These are phyloP conservation scores for Tenthredo amoena DNA, from an alignment of 2,888 invertebrate species.

Conservation along the genomic window DNA sequence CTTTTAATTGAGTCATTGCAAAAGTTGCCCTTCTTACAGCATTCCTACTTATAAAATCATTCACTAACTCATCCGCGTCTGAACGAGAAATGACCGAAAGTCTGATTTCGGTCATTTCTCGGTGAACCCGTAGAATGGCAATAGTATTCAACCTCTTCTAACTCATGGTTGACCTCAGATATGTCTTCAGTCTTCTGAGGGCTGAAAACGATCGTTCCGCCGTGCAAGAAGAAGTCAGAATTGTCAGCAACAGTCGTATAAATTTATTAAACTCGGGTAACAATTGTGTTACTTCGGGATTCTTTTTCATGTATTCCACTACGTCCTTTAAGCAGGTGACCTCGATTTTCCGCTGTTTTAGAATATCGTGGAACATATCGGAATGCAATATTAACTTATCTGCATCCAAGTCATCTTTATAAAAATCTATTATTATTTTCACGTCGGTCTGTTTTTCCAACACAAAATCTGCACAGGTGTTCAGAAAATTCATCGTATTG, in stretches of 20 bases:
- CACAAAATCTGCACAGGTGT: background rate
- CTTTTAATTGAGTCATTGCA: background rate
- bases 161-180: constrained; percentile 53
- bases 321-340: background rate
- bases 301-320: background rate
- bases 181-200: constrained; percentile 55
- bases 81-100: too few relatives aligned
- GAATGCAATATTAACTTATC: background rate
- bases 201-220: constrained; percentile 55
- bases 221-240: constrained; percentile 38
- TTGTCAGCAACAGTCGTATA: background rate
- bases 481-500: background rate
- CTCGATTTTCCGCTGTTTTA: background rate
- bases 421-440: background rate
- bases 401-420: background rate
- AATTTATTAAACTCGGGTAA: background rate
- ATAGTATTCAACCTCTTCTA: constrained; percentile 54
- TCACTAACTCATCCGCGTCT: background rate
- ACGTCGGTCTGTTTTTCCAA: background rate
- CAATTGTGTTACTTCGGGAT: background rate
- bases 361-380: background rate
- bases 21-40: background rate
- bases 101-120: background rate
- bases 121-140: constrained; percentile 35
- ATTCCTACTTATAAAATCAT: background rate